Conservation (phyloP, 1,140 invertebrate genomes). For the Teleogryllus occipitalis region DNA sequence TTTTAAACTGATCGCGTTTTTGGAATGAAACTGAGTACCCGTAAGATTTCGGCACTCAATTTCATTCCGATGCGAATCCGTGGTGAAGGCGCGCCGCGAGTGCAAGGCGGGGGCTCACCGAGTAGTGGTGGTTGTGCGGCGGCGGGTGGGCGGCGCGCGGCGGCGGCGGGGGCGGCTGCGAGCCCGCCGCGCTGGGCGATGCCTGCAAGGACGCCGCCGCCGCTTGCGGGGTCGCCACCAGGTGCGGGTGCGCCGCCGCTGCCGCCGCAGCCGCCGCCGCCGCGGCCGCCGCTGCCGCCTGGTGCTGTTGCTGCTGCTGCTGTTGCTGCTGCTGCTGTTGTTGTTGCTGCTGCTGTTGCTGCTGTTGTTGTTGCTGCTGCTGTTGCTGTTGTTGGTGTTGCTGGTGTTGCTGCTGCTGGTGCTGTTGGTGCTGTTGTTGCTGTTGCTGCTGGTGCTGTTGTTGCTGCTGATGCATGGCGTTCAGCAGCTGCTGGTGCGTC, state of each 20-base stretch:
- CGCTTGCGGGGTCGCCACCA: neutral
- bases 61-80: too few species aligned
- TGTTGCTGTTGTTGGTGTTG: slow-evolving; percentile 10
- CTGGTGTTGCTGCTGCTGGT: slow-evolving; percentile 36
- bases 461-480: slow-evolving; percentile 33
- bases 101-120: slow-evolving; percentile 30
- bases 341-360: neutral
- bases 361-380: slow-evolving; percentile 11
- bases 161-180: slow-evolving; percentile 40
- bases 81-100: neutral
- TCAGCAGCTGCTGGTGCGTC: slow-evolving; percentile 45
- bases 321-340: neutral
- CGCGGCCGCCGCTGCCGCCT: neutral
- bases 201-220: slow-evolving; percentile 12
- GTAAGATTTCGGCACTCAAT: too few species aligned
- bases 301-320: neutral
- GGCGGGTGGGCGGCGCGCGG: slow-evolving; percentile 38
- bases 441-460: slow-evolving; percentile 44
- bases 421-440: slow-evolving; percentile 35
- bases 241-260: neutral
- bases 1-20: too few species aligned
- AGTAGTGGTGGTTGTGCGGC: slow-evolving; percentile 39
- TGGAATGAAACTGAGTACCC: too few species aligned
- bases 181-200: neutral
- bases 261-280: too few species aligned